phyloP scores from a whole-genome alignment of 53 echinoderm and acorn worm species.

The Apostichopus leukothele region DNA sequence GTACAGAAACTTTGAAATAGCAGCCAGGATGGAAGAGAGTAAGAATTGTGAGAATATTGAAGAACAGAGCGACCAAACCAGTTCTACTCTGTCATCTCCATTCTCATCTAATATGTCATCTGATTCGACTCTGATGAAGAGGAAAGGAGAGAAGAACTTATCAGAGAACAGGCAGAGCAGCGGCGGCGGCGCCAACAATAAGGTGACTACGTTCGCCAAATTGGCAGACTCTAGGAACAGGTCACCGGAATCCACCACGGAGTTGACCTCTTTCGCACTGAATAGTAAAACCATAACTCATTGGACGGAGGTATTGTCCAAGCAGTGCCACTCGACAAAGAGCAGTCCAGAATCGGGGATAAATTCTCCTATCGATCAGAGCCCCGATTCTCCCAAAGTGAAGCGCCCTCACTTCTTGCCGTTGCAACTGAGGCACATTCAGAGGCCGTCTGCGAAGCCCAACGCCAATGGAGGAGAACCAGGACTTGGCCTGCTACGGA shows the following conservation, averaged over 20 bases:
- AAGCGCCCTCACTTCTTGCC: constrained; percentile 92
- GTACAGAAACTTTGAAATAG: constrained; percentile 95
- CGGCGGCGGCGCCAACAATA: neutral
- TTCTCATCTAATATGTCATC: constrained; percentile 23
- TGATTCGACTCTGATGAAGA: constrained; percentile 18
- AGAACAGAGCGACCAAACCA: neutral
- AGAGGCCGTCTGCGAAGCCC: constrained; percentile 77
- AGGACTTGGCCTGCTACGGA: constrained; percentile 32
- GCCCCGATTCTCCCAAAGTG: constrained; percentile 53
- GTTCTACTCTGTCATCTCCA: neutral
- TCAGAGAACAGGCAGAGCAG: constrained; percentile 15
- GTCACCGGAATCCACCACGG: constrained; percentile 33
- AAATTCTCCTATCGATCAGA: constrained; percentile 43
- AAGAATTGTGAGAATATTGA: constrained; percentile 51
- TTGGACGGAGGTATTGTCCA: constrained; percentile 86
- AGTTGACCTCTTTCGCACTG: constrained; percentile 39
- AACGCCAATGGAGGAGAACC: constrained; percentile 60
- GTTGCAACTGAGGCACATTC: constrained; percentile 87
- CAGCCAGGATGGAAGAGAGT: constrained; percentile 67
- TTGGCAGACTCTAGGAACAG: constrained; percentile 79
- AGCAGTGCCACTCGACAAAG: constrained; percentile 46
- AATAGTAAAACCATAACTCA: constrained; percentile 55
- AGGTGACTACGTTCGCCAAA: constrained; percentile 83
- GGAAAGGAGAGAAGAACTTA: constrained; percentile 36
- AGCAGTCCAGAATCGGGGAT: constrained; percentile 41